Percentiles rank a stretch among this genome's conserved stretches.
Evolutionary conservation across 2,888 invertebrate genomes (phyloP).

Genomic region (Heterodera filipjevi): DNA sequence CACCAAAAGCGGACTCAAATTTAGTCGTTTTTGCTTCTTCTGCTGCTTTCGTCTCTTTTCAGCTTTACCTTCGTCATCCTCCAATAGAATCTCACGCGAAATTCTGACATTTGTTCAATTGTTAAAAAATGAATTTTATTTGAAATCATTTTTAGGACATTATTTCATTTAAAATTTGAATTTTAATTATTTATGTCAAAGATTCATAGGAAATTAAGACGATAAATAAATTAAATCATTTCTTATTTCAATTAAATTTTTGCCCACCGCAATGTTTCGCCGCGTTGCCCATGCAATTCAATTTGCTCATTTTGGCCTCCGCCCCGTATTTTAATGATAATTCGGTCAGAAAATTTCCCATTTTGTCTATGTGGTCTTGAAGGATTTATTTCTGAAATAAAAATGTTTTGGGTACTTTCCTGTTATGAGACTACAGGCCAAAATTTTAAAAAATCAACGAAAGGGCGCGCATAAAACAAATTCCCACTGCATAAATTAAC

Average conservation of each 20-base stretch:
- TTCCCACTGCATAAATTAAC: no score
- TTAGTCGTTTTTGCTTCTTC: neutral
- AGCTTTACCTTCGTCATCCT: neutral
- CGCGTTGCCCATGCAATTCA: neutral
- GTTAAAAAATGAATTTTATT: no score
- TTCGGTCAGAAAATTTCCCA: neutral
- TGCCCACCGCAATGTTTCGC: slow-evolving; percentile 14
- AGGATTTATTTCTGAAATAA: neutral
- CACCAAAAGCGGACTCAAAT: slow-evolving; percentile 7
- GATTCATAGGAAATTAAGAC: no score
- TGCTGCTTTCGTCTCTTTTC: neutral
- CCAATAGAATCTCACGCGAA: neutral
- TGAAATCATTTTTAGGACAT: neutral
- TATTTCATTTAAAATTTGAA: neutral
- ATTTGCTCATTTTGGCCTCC: neutral
- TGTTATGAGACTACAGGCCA: no score
- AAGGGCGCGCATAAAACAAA: no score
- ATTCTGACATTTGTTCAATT: neutral
- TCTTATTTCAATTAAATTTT: neutral
- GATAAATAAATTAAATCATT: neutral
- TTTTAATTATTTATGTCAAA: no score
- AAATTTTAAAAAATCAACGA: neutral
- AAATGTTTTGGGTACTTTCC: no score
- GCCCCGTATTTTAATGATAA: neutral
- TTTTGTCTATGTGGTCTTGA: neutral